These are phyloP conservation scores for Pseudococcus jackbeardsleyi DNA, from an alignment of 2,888 invertebrate genomes.

Conservation along the genomic window DNA sequence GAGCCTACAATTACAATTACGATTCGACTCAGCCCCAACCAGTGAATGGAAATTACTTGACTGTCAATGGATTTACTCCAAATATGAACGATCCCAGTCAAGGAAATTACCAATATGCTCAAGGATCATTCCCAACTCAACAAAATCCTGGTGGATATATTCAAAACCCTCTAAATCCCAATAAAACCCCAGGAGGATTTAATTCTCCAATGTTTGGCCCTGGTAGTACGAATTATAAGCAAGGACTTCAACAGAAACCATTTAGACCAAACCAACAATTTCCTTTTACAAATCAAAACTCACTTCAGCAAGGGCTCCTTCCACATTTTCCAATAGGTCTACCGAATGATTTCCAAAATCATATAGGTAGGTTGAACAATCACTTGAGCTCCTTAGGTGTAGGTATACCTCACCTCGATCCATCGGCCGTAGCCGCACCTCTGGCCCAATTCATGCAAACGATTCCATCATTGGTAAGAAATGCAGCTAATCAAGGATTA, in stretches of 20 bases:
- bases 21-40: neutral
- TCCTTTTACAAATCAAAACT: neutral
- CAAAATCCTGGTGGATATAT: neutral
- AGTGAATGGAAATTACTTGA: neutral
- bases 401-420: neutral
- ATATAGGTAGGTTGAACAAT: neutral
- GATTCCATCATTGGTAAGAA: neutral
- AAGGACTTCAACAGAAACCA: neutral
- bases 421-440: neutral
- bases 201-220: neutral
- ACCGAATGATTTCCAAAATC: neutral
- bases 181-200: neutral
- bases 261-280: constrained; percentile 9
- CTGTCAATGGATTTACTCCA: neutral
- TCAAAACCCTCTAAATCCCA: neutral
- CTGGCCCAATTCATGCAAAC: neutral
- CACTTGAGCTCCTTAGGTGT: neutral
- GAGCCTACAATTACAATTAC: neutral
- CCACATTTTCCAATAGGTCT: neutral
- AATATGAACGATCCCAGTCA: constrained; percentile 3
- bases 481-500: constrained; percentile 30
- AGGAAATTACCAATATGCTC: neutral
- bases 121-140: neutral
- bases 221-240: neutral
- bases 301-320: neutral